Evolutionary conservation across 2,113 vertebrate species (phyloP), one percentile per base, ranked within the genome.

Genomic region (Petromus typicus): DNA sequence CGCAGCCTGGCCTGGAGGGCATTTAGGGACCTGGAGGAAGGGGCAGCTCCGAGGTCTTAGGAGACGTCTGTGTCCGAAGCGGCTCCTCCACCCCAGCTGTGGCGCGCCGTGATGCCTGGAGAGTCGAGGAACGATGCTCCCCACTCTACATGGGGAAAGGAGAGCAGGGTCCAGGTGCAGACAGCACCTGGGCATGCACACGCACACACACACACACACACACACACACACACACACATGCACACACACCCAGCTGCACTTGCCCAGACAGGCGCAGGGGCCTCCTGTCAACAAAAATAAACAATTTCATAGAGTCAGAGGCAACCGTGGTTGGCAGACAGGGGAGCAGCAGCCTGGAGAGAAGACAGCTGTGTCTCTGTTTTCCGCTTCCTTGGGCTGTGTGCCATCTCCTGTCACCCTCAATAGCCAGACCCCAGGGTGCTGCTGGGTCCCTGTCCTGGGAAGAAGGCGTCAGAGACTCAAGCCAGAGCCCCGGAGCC

Each of bases 61-160:
- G 59, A 95, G n/a, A n/a, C 8, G 0, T 63, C 40, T 66, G 78
- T 90, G 43, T 79, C 78, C 40, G 34, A 43, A 56, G 25, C 8
- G 1, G 8, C 2, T 51, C 5, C 18, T 18, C 14, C 51, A 95
- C 25, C 27, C 51, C 69, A 54, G 34, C 34, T 11, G 32, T 34
- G 7, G 2, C 18, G 30, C 2, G 37, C 69, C 48, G 13, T 2
- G 5, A 27, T 18, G 37, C 27, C 45, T 3, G 3, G 18, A 76
- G 45, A 69, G 10, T 64, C 34, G 9, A 30, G 54, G 40, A 59
- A 64, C 0, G 1, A 40, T 45, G 22, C 12, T 11, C 51, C n/a
- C 67, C 13, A 7, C 32, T 45, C 5, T 0, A 3, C 10, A 14
- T 0, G 0, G 8, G 17, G 71, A 66, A 63, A 32, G 30, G 40